Evolutionary conservation across 2,888 invertebrate species (phyloP).

Genomic region (Ypsolopha scabrella): DNA sequence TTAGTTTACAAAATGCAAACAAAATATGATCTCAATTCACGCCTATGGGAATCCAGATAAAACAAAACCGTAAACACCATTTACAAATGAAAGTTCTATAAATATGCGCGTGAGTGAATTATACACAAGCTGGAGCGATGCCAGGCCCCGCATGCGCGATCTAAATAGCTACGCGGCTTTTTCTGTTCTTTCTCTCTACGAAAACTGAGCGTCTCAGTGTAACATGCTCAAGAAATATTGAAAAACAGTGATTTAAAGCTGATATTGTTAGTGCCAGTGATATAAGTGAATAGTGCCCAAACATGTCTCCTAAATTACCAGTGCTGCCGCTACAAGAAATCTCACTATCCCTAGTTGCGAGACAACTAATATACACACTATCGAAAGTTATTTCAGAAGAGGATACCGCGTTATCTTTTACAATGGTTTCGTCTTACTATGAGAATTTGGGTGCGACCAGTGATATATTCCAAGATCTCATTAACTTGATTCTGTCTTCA

Average conservation of each 20-base stretch:
- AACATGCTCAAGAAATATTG: constrained; percentile 45
- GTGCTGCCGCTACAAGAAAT: constrained; percentile 72
- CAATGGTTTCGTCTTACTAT: constrained; percentile 71
- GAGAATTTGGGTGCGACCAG: constrained; percentile 73
- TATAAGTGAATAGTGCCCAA: constrained; percentile 3
- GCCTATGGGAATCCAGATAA: background rate
- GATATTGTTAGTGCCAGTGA: constrained; percentile 20
- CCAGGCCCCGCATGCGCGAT: constrained; percentile 51
- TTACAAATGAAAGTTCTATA: constrained; percentile 57
- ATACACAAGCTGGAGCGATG: constrained; percentile 52
- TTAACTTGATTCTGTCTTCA: constrained; percentile 73
- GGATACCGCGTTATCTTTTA: constrained; percentile 69
- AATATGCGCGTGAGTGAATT: constrained; percentile 60
- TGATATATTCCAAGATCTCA: constrained; percentile 77
- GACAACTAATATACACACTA: constrained; percentile 72
- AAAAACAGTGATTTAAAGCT: constrained; percentile 18
- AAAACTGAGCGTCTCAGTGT: constrained; percentile 27
- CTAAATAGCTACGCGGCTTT: constrained; percentile 50
- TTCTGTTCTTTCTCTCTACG: constrained; percentile 49
- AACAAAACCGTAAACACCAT: constrained; percentile 54
- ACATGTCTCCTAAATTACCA: constrained; percentile 75
- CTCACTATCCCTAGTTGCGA: constrained; percentile 71
- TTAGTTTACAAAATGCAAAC: background rate
- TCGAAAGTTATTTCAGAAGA: constrained; percentile 72
- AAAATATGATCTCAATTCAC: constrained; percentile 1